These are phyloP conservation scores for Agrotis ipsilon DNA, from an alignment of 2,888 invertebrate species.

Conservation along the genomic window DNA sequence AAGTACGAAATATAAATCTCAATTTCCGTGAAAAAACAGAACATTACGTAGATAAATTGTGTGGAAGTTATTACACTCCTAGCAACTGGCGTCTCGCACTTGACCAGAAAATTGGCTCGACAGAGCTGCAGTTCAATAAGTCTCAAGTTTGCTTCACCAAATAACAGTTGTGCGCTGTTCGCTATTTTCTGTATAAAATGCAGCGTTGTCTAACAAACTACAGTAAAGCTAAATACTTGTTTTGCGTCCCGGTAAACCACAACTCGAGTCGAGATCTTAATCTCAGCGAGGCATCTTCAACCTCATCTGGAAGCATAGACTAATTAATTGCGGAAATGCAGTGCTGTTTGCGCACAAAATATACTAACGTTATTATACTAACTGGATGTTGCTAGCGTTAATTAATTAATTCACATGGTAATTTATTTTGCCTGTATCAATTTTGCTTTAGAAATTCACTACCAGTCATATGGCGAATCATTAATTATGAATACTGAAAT, in stretches of 20 bases:
- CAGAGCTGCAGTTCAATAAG: slow-evolving; percentile 52
- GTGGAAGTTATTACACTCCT: slow-evolving; percentile 29
- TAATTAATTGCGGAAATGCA: slow-evolving; percentile 54
- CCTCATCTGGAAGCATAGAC: slow-evolving; percentile 35
- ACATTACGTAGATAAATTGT: slow-evolving; percentile 28
- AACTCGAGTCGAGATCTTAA: slow-evolving; percentile 37
- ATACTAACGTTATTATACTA: slow-evolving; percentile 8
- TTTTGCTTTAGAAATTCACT: not conserved
- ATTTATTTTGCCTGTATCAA: slow-evolving; percentile 17
- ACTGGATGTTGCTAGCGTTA: slow-evolving; percentile 9
- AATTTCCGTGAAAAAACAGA: slow-evolving; percentile 12
- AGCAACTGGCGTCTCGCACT: slow-evolving; percentile 37
- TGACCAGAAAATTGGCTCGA: slow-evolving; percentile 52
- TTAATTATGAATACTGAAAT: slow-evolving; percentile 14
- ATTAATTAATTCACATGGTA: slow-evolving; percentile 17
- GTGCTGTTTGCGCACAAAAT: slow-evolving; percentile 28
- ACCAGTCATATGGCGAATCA: slow-evolving; percentile 2
- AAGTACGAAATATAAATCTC: slow-evolving; percentile 21
- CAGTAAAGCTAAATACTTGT: slow-evolving; percentile 39
- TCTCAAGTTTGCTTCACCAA: slow-evolving; percentile 43
- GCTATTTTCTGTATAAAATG: slow-evolving; percentile 42
- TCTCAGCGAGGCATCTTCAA: slow-evolving; percentile 34
- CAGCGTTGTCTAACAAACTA: slow-evolving; percentile 26
- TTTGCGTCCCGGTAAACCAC: slow-evolving; percentile 37
- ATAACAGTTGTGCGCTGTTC: slow-evolving; percentile 35